Conservation (phyloP, 2,797 vertebrate genomes). For the Gadopsis marmoratus region DNA sequence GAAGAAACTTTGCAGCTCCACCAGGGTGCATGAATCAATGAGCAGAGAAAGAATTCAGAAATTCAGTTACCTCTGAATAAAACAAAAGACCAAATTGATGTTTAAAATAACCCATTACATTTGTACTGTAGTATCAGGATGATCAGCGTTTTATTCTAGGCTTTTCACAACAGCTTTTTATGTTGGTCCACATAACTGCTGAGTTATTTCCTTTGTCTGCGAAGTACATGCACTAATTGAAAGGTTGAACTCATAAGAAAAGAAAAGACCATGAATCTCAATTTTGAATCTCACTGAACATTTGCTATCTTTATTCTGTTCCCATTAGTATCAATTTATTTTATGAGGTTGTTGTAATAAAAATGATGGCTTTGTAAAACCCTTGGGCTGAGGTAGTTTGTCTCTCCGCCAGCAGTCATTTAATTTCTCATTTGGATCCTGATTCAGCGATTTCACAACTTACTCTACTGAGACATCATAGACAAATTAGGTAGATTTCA, state of each 20-base stretch:
- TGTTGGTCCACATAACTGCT: conserved; percentile 1
- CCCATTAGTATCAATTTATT: not conserved
- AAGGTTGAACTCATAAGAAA: conserved; percentile 2
- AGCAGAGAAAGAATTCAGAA: conserved; percentile 23
- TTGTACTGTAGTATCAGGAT: not conserved
- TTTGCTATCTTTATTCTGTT: conserved; percentile 1
- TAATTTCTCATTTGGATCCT: conserved; percentile 36
- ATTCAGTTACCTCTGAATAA: conserved; percentile 1
- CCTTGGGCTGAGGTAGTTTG: not conserved
- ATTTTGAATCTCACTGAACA: not conserved
- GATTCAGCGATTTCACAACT: conserved; percentile 28
- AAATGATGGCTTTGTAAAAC: not conserved
- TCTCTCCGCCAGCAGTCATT: conserved; percentile 26
- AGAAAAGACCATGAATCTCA: conserved; percentile 7
- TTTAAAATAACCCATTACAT: not conserved
- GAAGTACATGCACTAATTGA: not conserved
- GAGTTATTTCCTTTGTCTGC: not conserved
- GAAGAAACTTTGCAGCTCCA: not conserved
- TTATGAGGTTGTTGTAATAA: conserved; percentile 2
- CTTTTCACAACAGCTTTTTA: conserved; percentile 6
- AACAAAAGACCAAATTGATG: conserved; percentile 12
- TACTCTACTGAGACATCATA: conserved; percentile 15
- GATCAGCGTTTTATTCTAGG: conserved; percentile 13
- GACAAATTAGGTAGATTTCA: conserved; percentile 3
- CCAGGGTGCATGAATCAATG: conserved; percentile 22